Base-by-base conservation (phyloP, 2,888 invertebrate species). In the Agrochola circellaris region DNA sequence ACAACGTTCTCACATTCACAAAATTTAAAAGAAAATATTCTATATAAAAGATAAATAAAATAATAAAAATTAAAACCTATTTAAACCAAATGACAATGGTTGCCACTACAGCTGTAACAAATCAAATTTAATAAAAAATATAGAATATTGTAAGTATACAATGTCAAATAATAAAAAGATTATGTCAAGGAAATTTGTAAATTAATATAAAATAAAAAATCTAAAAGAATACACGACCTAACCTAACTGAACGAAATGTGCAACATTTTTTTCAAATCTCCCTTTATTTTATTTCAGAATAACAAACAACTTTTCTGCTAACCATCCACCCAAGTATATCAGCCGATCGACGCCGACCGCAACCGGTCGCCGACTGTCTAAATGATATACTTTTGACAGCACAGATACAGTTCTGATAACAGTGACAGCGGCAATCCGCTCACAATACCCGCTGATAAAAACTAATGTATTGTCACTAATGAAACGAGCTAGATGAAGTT, bases 351-450 rank as follows among this genome's bases (percentile, higher is more conserved):
- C 83, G 81, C 75, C 87, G 84, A 83, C 87, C 86, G 86, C 89
- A 89, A 90, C 92, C 91, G 90, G 92, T 89, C 88, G 75, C 88
- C 87, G 82, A 88, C 85, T 91, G 89, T 91, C 89, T 88, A 91
- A 93, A 92, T 94, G 94, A 95, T 94, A 95, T 93, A 93, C 93
- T 93, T 95, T 93, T 95, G 95, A 95, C 95, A 93, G 94, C 82
- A 67, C 84, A 89, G 93, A 95, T 94, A 93, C 92, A 90, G 89
- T 74, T 73, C 68, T 87, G 94, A 95, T 94, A 93, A 91, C 82
- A 91, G 79, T 91, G 95, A 92, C 92, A 92, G 92, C 90, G 89
- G 90, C 88, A 91, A 91, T 87, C 89, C 84, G 89, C 90, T 89
- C 88, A 88, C 89, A 90, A 87, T 90, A 88, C 82, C 72, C 77